phyloP scores from a whole-genome alignment of 2,113 vertebrate species.

The Heterotis niloticus region DNA sequence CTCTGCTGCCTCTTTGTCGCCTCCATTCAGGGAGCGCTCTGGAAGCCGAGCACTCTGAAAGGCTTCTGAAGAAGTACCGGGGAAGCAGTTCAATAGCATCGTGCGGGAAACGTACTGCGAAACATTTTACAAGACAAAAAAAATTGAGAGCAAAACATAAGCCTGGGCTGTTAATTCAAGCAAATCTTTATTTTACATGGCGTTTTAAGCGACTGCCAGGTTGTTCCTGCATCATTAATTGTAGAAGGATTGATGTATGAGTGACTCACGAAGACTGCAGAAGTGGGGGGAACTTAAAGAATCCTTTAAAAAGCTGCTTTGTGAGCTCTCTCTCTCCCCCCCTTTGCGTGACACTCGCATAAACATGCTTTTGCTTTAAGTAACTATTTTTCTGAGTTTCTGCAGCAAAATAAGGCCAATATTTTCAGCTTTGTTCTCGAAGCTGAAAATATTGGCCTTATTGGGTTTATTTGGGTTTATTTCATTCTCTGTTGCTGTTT shows the following conservation, averaged over 20 bases:
- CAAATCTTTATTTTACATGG: background rate
- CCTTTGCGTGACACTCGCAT: background rate
- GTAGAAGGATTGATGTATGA: background rate
- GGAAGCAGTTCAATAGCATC: background rate
- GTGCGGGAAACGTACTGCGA: background rate
- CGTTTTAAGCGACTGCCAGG: background rate
- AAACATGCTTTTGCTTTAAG: background rate
- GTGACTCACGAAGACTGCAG: conserved; percentile 11
- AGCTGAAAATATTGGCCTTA: too few relatives aligned
- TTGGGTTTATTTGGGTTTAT: background rate
- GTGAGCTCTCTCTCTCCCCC: background rate
- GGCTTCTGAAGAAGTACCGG: background rate
- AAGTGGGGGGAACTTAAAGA: background rate
- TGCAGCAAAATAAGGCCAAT: background rate
- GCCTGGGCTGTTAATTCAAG: conserved; percentile 13
- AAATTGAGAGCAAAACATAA: background rate
- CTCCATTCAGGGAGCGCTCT: background rate
- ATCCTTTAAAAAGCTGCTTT: background rate
- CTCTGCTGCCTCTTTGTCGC: background rate
- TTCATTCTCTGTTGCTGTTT: too few relatives aligned
- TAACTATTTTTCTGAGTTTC: too few relatives aligned
- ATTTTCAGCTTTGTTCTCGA: background rate
- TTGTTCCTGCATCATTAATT: conserved; percentile 4
- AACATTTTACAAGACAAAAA: background rate
- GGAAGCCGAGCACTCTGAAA: background rate